Evolutionary conservation across 2,797 vertebrate species (phyloP), one percentile per base, ranked within the genome.

Genomic region (Coracias cyanogaster): DNA sequence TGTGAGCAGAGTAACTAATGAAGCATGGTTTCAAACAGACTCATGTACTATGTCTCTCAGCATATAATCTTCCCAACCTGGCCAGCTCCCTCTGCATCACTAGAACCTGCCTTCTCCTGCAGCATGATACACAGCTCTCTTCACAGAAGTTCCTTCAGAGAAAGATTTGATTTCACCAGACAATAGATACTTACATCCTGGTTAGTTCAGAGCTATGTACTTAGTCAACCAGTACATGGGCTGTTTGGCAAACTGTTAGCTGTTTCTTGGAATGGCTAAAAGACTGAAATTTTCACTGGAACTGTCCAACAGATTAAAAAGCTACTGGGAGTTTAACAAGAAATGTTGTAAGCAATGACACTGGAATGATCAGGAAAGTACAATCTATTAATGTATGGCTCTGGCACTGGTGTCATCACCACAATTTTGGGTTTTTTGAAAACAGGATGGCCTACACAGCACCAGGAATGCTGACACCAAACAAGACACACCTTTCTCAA

Each of bases 51-150:
- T 54, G 22, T 69, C 25, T 71, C 64, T 15, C 35, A 37, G 57
- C 9, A 71, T 28, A 82, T 24, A 79, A 61, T 46, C 29, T 73
- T 83, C 73, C 35, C 15, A 70, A 20, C 17, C 28, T 46, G 46
- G 46, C 31, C 74, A 93, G 20, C 12, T 79, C 29, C 46, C 46
- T 78, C 29, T 46, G 37, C 0, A 0, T 69, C 39, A 28, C 46
- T 25, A 22, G 21, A 13, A 37, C 24, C 25, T 5, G 10, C 24
- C 28, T 92, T 80, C 33, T 66, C 58, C 49, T 71, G 29, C 1
- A 2, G 24, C 0, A 0, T 9, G 25, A 81, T 22, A 29, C 29
- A 21, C 45, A 81, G 52, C 15, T 26, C 24, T 64, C 28, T 61
- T 64, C 49, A 49, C 10, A 84, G 77, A 60, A 37, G 10, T 7